Percentiles rank a stretch among this genome's conserved stretches.
phyloP scores from a whole-genome alignment of 2,888 invertebrate genomes.

The Conistra vaccinii region DNA sequence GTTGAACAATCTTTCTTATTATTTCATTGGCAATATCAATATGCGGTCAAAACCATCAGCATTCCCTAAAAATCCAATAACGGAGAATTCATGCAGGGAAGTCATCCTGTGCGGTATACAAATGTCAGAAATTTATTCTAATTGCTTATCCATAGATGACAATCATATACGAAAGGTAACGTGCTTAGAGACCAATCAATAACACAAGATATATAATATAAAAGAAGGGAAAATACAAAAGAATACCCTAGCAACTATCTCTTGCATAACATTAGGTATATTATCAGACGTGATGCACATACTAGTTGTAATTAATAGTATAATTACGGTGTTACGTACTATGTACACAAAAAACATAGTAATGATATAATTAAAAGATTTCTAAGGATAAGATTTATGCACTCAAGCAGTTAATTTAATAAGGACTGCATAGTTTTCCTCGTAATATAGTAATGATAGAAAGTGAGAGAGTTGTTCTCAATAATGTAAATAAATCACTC shows the following conservation, averaged over 20 bases:
- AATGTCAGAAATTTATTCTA: neutral
- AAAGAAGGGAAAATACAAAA: neutral
- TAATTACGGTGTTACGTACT: neutral
- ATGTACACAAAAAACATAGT: constrained; percentile 14
- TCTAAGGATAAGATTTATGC: constrained; percentile 29
- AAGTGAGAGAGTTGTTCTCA: neutral
- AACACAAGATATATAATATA: neutral
- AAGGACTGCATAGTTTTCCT: neutral
- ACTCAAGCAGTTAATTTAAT: neutral
- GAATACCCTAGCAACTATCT: constrained; percentile 7
- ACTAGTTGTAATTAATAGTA: constrained; percentile 9
- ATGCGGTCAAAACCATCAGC: no score
- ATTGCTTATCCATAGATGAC: neutral
- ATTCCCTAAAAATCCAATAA: neutral
- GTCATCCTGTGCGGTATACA: neutral
- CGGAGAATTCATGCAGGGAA: neutral
- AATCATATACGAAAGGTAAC: neutral
- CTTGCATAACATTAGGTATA: constrained; percentile 3
- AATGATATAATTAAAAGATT: constrained; percentile 28
- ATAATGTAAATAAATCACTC: neutral
- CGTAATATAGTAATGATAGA: neutral
- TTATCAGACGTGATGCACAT: constrained; percentile 12
- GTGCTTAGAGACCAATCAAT: neutral
- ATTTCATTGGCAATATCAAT: neutral
- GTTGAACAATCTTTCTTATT: neutral